Base-by-base conservation (phyloP, 2,888 invertebrate genomes). In the Sacculina carcini region DNA sequence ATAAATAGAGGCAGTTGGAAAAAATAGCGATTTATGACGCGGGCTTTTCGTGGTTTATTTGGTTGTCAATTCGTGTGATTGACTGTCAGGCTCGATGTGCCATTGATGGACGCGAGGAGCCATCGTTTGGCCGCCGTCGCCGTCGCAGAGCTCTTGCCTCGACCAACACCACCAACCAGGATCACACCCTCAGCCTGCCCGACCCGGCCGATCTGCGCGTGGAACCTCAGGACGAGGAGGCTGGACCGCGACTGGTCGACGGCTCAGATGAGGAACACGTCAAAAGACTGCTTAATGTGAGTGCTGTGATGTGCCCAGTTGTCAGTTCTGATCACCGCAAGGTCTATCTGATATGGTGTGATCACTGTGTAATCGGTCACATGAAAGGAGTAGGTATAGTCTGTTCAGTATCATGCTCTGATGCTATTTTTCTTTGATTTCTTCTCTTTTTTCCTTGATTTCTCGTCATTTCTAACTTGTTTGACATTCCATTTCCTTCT, bases 81-180 rank as follows among this genome's bases (percentile, higher is more conserved):
- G 21, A 19, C n/a, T 57, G 56, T 10, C 61, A 75, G 75, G 85
- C 85, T 10, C 84, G 83, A 60, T 86, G 86, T 61, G 78, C 78
- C 26, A 76, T 78, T 28, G 77, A 78, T 4, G 83, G 85, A 31
- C 71, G 85, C 53, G 76, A 75, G 54, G 84, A 84, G 60, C 79
- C 80, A 0, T 85, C 84, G 0, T 82, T 81, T 60, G 85, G 84
- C 1, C 71, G 58, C n/a, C 54, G 53, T 32, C 51, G 54, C 23
- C 54, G 57, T 19, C 19, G 10, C 49, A 28, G 42, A 26, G 29
- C 42, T 16, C 16, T 51, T 9, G 19, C 38, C 26, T 29, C 38
- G 3, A 48, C 32, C 49, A 14, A 34, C 28, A 28, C 42, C 42
- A 9, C 23, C 7, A 24, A 6, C 12, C 2, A 21, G 23, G 14